Conservation (phyloP, 2,113 vertebrate species). For the Lepisosteus oculatus region DNA sequence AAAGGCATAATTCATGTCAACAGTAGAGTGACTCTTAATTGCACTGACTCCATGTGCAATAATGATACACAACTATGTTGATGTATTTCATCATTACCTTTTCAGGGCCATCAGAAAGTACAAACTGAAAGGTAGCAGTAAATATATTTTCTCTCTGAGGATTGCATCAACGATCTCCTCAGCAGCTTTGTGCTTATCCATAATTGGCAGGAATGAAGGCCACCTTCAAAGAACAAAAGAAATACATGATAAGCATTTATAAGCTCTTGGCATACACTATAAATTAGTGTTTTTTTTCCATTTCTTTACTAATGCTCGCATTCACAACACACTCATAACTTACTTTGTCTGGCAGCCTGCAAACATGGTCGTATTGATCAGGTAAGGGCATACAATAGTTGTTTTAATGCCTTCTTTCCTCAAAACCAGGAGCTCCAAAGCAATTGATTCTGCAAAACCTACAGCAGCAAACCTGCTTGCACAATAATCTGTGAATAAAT, state of each 20-base stretch:
- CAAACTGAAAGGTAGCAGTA: slow-evolving; percentile 47
- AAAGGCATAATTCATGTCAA: too few species aligned
- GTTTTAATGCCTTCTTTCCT: slow-evolving; percentile 66
- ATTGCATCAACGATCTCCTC: slow-evolving; percentile 62
- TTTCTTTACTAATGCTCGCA: too few species aligned
- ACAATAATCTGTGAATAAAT: slow-evolving; percentile 73
- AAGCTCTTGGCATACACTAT: too few species aligned
- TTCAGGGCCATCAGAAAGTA: background rate
- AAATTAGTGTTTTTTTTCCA: too few species aligned
- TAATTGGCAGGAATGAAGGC: slow-evolving; percentile 47
- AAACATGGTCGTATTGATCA: slow-evolving; percentile 75
- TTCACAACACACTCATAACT: slow-evolving; percentile 32
- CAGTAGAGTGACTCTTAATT: too few species aligned
- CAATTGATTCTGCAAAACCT: slow-evolving; percentile 70
- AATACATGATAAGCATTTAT: background rate
- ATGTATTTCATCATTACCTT: slow-evolving; percentile 19
- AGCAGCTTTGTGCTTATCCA: slow-evolving; percentile 61
- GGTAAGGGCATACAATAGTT: slow-evolving; percentile 70
- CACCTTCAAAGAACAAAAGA: slow-evolving; percentile 43
- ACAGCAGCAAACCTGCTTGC: slow-evolving; percentile 74
- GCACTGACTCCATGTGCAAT: too few species aligned
- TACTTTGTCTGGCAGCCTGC: slow-evolving; percentile 59
- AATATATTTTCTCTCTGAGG: slow-evolving; percentile 45
- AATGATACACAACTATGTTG: background rate
- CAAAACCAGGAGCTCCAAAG: slow-evolving; percentile 43